phyloP scores from a whole-genome alignment of 2,113 vertebrate species.

The Micronycteris hirsuta region DNA sequence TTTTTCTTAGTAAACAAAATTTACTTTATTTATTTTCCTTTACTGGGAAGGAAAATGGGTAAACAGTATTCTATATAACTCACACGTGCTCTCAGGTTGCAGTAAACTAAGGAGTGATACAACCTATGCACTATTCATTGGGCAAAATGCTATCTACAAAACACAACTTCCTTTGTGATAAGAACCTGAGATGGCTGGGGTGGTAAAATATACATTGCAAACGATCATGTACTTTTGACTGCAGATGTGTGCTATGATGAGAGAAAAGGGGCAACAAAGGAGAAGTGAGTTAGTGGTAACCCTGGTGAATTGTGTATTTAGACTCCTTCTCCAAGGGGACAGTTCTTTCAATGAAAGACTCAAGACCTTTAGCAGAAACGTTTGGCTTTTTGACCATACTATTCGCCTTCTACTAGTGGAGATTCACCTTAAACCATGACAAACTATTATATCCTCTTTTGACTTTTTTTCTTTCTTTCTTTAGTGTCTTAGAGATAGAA shows the following conservation, averaged over 20 bases:
- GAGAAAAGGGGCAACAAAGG: not conserved
- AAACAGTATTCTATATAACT: not conserved
- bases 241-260: not conserved
- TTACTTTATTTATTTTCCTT: not conserved
- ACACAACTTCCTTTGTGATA: not conserved
- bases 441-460: slow-evolving; percentile 18
- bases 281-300: not conserved
- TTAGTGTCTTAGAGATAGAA: not conserved
- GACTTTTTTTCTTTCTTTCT: slow-evolving; percentile 5
- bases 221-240: not conserved
- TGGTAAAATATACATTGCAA: not conserved
- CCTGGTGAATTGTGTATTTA: not conserved
- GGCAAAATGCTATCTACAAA: not conserved
- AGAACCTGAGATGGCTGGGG: not conserved
- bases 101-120: not conserved
- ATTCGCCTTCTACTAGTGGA: not conserved
- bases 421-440: not conserved
- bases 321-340: not conserved
- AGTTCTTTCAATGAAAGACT: not conserved
- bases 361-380: slow-evolving; percentile 24
- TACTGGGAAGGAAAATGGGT: not conserved
- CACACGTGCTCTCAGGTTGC: not conserved
- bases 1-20: not conserved
- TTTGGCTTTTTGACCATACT: not conserved
- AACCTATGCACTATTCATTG: not conserved